Base-by-base conservation (phyloP, 92 coral and sea anemone genomes). In the Hydrozoanthus gracilis region DNA sequence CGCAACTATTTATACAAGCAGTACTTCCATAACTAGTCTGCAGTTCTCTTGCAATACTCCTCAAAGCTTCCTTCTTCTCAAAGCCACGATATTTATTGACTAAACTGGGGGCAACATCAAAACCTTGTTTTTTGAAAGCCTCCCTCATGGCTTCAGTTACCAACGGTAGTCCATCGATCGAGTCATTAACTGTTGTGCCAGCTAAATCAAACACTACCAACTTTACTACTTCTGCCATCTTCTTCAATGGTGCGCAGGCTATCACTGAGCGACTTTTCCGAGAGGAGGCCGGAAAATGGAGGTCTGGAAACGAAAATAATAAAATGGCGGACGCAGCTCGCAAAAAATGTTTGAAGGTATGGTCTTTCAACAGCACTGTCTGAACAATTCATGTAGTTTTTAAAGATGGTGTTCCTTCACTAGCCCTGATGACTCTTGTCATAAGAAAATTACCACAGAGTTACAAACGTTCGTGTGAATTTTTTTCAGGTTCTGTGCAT, bases 161-260 rank as follows among this genome's bases (percentile, higher is more conserved):
- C 76, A 96, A 90, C 76, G 99, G 99, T 61, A 95, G 79, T 44
- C 96, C 98, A 44, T 92, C 87, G 7, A 96, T 76, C n/a, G 95
- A 74, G 77, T 96, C 99, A 86, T 96, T 95, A 4, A 95, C 95
- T 35, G 98, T 96, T 58, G 99, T 96, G 58, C 99, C 99, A 18
- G 98, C 99, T 69, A 96, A 87, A 88, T 96, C 99, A 73, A 96
- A 96, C 80, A 96, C 93, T 16, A 93, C 94, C 39, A 96, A 90
- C 73, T 95, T 54, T n/a, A 92, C 47, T 10, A 35, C 62, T 20
- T 39, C 78, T 77, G 86, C 83, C 89, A 88, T 92, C 77, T 65
- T 65, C 39, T 27, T 27, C 2, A 27, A 27, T 27, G 39, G 39
- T 27, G 39, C 39, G 39, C 39, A 27, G 39, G 39, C 39, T 27